Evolutionary conservation across 2,888 invertebrate genomes (phyloP).

Genomic region (Hypolimnas misippus): DNA sequence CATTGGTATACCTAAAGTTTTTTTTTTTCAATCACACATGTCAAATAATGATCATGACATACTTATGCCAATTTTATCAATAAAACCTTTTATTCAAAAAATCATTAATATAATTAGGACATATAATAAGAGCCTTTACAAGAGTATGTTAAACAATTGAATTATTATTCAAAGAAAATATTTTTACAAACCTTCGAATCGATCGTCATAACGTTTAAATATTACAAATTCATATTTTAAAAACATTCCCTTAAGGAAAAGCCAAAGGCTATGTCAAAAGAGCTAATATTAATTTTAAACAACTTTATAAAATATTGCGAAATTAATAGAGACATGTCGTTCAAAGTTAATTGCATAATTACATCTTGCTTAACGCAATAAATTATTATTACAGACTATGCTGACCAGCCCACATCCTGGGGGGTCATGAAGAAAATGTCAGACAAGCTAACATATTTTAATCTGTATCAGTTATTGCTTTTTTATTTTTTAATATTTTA

Average conservation of each 20-base stretch:
- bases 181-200: too few relatives aligned
- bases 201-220: not conserved
- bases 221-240: not conserved
- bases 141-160: too few relatives aligned
- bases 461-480: too few relatives aligned
- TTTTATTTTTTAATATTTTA: too few relatives aligned
- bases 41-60: too few relatives aligned
- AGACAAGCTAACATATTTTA: not conserved
- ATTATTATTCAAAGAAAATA: too few relatives aligned
- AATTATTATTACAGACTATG: not conserved
- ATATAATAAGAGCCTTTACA: too few relatives aligned
- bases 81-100: too few relatives aligned
- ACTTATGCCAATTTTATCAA: too few relatives aligned
- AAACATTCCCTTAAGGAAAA: not conserved
- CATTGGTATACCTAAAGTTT: too few relatives aligned
- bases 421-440: not conserved
- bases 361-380: not conserved
- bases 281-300: not conserved
- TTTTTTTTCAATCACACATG: too few relatives aligned
- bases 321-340: not conserved
- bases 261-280: not conserved
- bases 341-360: constrained; percentile 6
- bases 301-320: not conserved
- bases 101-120: too few relatives aligned
- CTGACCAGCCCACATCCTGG: not conserved